Base-by-base conservation (phyloP, 1,140 invertebrate genomes). In the Melipona quadrifasciata region DNA sequence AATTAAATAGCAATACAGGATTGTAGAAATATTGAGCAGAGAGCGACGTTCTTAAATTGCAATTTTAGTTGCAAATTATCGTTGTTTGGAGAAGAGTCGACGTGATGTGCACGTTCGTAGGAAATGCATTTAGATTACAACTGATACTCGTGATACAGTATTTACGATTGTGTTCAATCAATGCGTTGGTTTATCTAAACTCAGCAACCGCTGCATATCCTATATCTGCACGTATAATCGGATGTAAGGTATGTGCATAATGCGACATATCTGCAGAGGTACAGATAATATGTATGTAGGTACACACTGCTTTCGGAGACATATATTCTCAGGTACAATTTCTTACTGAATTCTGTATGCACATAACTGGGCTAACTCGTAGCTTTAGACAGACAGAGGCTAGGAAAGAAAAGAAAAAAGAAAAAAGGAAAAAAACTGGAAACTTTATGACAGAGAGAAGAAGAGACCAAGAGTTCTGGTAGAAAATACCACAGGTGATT, bases 241-340 rank as follows among this genome's bases (percentile, higher is more conserved):
- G 64, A 65, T 65, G 64, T 65, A 65, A 65, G 64, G 64, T 65
- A 65, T 65, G 64, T 65, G 64, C 64, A 65, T 65, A 65, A 65
- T 65, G 64, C 64, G 64, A 65, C 64, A 65, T 65, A 65, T 65
- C 64, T 65, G 64, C 64, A 65, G 64, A 31, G 64, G 27, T 65
- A 65, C 27, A 65, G 64, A 65, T 65, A 65, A 65, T 65, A 65
- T 31, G 64, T 65, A 65, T 17, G 64, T 65, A 31, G 27, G 16
- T 65, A 65, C n/a, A 64, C 64, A 65, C 16, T 65, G 2, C 39
- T 17, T n/a, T 27, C 27, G n/a, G 16, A 27, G 2, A 31, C 6
- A 31, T 65, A 14, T 65, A 61, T 61, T 61, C 58, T 61, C 24
- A 61, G 21, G 58, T n/a, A 61, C 58, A 61, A 61, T 61, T 61